These are phyloP conservation scores for Andrena camellia DNA, from an alignment of 2,888 invertebrate species.

Conservation along the genomic window DNA sequence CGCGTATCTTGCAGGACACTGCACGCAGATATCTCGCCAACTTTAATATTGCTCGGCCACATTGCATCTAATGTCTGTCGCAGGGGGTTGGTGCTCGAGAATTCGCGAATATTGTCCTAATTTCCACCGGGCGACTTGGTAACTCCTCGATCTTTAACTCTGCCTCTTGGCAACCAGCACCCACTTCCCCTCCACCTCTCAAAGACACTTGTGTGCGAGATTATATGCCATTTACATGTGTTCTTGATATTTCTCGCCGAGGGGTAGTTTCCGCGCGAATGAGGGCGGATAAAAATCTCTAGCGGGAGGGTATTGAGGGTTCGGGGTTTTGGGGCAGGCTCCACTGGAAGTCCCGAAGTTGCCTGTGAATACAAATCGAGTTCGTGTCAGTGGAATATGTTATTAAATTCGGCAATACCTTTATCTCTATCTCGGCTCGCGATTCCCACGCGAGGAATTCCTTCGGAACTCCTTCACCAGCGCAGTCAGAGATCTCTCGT, in stretches of 20 bases:
- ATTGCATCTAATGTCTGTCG: not conserved
- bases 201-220: too few species aligned
- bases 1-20: constrained; percentile 39
- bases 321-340: not conserved
- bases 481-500: not conserved
- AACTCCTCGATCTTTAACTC: not conserved
- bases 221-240: too few species aligned
- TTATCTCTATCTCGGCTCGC: not conserved
- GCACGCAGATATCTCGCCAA: constrained; percentile 16
- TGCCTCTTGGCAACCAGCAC: not conserved
- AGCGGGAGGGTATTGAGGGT: not conserved
- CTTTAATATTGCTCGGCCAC: constrained; percentile 12
- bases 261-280: too few species aligned
- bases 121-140: not conserved
- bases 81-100: constrained; percentile 4
- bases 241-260: too few species aligned
- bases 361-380: constrained; percentile 20
- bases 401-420: not conserved
- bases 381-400: not conserved
- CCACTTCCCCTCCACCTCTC: too few species aligned
- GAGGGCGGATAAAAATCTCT: too few species aligned
- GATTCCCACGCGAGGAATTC: not conserved
- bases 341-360: not conserved
- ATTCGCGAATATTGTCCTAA: not conserved
- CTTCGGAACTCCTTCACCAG: not conserved